Percentiles rank a stretch among this genome's conserved stretches.
phyloP scores from a whole-genome alignment of 1,140 invertebrate species.

The Hypothenemus hampei region DNA sequence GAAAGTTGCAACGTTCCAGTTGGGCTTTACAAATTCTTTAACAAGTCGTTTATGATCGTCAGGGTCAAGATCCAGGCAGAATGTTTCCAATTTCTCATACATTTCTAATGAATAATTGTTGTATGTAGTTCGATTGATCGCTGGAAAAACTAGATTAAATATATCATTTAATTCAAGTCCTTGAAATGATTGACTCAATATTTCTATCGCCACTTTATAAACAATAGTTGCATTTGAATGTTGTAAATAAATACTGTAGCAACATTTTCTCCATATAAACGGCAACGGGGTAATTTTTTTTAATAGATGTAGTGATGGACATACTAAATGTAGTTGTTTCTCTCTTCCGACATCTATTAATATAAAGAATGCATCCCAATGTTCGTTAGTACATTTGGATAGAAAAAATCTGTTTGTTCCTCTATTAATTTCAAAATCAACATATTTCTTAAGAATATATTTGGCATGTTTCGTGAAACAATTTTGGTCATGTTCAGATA shows the following conservation, averaged over 20 bases:
- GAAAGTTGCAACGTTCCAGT: conserved; percentile 26
- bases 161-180: conserved; percentile 4
- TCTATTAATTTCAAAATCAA: no score
- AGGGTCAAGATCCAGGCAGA: conserved; percentile 10
- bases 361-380: conserved; percentile 40
- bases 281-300: conserved; percentile 31
- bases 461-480: no score
- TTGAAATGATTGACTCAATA: conserved; percentile 26
- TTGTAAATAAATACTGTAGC: conserved; percentile 32
- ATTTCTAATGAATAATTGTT: conserved; percentile 7
- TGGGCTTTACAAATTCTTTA: conserved; percentile 16
- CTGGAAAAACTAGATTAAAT: conserved; percentile 20
- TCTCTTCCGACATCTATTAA: conserved; percentile 41
- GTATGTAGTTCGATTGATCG: conserved; percentile 31
- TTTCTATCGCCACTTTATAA: conserved; percentile 16
- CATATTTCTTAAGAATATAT: no score
- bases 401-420: no score
- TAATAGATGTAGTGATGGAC: conserved; percentile 36
- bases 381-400: conserved; percentile 16
- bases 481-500: no score
- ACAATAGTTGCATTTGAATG: conserved; percentile 32
- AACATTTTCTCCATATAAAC: conserved; percentile 36
- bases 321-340: conserved; percentile 41
- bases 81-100: conserved; percentile 21
- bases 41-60: conserved; percentile 17